Base-by-base conservation (phyloP, 2,888 invertebrate genomes). In the Saturnia pavonia region DNA sequence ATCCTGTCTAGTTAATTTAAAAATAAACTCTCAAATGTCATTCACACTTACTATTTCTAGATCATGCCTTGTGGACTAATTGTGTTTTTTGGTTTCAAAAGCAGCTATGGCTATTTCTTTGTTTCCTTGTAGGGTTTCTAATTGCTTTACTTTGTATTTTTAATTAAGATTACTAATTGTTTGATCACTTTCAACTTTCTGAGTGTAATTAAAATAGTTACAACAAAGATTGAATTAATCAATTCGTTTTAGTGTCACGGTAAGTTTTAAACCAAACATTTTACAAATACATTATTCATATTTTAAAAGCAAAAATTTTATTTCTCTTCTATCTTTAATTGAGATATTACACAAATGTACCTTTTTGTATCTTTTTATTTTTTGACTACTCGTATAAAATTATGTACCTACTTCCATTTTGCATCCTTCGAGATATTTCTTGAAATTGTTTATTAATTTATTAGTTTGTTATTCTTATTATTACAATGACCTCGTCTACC, bases 41-140 rank as follows among this genome's bases (percentile, higher is more conserved):
- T 65, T 65, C 65, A 65, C 65, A 65, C 65, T 40, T 40, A 65
- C 65, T 65, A 65, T 65, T 34, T 65, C 40, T n/a, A 65, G 65
- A n/a, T 65, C 65, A 27, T 27, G 40, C n/a, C 40, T 63, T n/a
- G 40, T 40, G n/a, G 34, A 16, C 63, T 63, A 63, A 65, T 65
- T 65, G 16, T 40, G 34, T 40, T 65, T 65, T 34, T 65, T 40
- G 65, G n/a, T 70, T 67, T 66, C 45, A 63, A 54, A 65, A n/a
- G 7, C 65, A 14, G 8, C 57, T 40, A 8, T 65, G 11, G 65
- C n/a, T 40, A 54, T 57, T 57, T 60, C 14, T 60, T 65, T 40
- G 40, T 40, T 65, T 40, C 9, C 16, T 65, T 22, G 40, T 65
- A 40, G 9, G 34, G 12, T 65, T 22, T 54, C 54, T 54, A n/a